Percentiles rank a stretch among this genome's conserved stretches.
Evolutionary conservation across 2,888 invertebrate species (phyloP).

Genomic region (Camptogramma bilineatum): DNA sequence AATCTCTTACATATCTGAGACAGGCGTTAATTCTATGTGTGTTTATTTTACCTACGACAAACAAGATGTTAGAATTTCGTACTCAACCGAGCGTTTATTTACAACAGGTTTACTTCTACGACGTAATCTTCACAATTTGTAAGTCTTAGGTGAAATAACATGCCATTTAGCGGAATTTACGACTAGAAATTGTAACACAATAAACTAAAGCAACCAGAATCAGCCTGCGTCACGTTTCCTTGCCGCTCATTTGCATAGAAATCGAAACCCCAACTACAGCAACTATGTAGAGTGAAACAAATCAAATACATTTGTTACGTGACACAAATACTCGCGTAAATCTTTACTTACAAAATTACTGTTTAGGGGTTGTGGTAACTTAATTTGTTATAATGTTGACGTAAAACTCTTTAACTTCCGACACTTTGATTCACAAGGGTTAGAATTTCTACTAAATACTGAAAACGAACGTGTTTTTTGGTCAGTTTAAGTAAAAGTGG

Average conservation of each 20-base stretch:
- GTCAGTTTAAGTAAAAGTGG: too few relatives aligned
- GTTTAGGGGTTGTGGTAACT: background rate
- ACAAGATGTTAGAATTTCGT: background rate
- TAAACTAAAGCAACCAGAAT: conserved; percentile 26
- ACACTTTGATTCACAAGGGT: background rate
- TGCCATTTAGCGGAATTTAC: background rate
- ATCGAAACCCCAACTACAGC: conserved; percentile 38
- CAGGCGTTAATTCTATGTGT: background rate
- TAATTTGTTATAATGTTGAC: background rate
- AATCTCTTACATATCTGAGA: too few relatives aligned
- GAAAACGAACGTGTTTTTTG: too few relatives aligned
- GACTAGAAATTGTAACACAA: conserved; percentile 14
- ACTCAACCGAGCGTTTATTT: background rate
- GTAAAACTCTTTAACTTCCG: background rate
- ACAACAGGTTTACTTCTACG: background rate
- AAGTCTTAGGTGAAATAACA: background rate
- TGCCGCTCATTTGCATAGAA: conserved; percentile 47
- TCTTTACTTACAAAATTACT: conserved; percentile 13
- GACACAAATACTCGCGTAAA: conserved; percentile 37
- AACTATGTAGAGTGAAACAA: conserved; percentile 40
- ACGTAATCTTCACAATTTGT: background rate
- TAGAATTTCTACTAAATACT: too few relatives aligned
- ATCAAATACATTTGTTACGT: conserved; percentile 47
- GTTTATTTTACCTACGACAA: background rate
- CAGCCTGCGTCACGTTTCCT: conserved; percentile 29